A percentile compares a stretch with the other conserved stretches of the same genome.
phyloP scores from a whole-genome alignment of 2,888 invertebrate species.

The Agrenia bidenticulata region DNA sequence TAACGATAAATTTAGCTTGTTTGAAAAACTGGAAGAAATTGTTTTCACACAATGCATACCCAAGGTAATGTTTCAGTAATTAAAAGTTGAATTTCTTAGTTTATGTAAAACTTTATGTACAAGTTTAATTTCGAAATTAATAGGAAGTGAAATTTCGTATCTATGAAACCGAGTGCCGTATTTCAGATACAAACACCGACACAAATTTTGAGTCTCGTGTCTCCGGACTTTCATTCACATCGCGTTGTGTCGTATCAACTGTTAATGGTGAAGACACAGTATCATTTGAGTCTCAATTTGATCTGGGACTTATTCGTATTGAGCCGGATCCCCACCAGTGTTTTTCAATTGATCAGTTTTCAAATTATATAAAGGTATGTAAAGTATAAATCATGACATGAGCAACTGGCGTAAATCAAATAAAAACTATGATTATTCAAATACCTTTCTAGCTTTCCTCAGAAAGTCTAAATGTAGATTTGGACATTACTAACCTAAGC shows the following conservation, averaged over 20 bases:
- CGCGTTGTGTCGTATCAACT: constrained; percentile 47
- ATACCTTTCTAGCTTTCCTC: constrained; percentile 39
- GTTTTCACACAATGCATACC: constrained; percentile 50
- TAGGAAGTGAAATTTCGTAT: constrained; percentile 52
- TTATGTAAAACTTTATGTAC: too few species aligned
- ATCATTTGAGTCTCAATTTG: constrained; percentile 51
- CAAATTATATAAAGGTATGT: constrained; percentile 52
- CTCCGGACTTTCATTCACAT: constrained; percentile 50
- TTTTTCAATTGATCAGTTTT: constrained; percentile 51
- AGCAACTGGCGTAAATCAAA: not conserved
- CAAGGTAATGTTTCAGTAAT: constrained; percentile 47
- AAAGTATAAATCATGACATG: too few species aligned
- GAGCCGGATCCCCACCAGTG: constrained; percentile 52
- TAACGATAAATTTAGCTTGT: constrained; percentile 19
- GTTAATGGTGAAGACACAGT: constrained; percentile 40
- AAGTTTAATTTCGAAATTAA: not conserved
- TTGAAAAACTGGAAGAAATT: constrained; percentile 47
- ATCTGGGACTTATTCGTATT: constrained; percentile 50
- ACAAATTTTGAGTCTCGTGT: constrained; percentile 50
- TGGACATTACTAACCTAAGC: constrained; percentile 50
- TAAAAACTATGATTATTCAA: not conserved
- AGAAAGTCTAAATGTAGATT: constrained; percentile 45
- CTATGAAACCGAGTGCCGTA: constrained; percentile 52
- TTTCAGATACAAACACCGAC: constrained; percentile 45
- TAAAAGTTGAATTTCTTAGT: too few species aligned